A percentile compares a stretch with the other conserved stretches of the same genome.
Evolutionary conservation across 2,888 invertebrate species (phyloP).

Genomic region (Patella pellucida): DNA sequence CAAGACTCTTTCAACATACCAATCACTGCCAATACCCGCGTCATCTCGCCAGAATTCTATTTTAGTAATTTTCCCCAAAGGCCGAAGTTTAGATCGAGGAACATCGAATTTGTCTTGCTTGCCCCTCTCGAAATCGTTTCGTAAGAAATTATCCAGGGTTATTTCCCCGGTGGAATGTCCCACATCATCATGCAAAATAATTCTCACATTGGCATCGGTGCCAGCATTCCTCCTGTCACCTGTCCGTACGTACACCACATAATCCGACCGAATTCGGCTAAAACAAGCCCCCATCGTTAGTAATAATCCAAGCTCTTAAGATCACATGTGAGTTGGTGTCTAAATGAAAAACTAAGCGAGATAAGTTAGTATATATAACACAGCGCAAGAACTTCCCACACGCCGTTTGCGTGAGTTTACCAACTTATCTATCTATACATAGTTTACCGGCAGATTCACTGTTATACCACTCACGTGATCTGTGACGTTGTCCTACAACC

Average conservation of each 20-base stretch:
- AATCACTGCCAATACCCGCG: constrained; percentile 66
- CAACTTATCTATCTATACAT: too few species aligned
- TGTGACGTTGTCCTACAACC: too few species aligned
- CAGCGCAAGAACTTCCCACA: too few species aligned
- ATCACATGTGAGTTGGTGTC: too few species aligned
- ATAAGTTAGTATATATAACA: too few species aligned
- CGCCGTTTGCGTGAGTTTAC: too few species aligned
- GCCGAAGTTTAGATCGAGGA: constrained; percentile 31
- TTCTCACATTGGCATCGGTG: constrained; percentile 71
- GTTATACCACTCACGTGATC: too few species aligned
- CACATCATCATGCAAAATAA: constrained; percentile 69
- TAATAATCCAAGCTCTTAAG: not conserved
- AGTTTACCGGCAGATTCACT: too few species aligned
- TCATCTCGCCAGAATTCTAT: constrained; percentile 69
- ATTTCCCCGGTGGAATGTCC: constrained; percentile 63
- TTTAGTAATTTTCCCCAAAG: constrained; percentile 47
- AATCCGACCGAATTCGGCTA: constrained; percentile 35
- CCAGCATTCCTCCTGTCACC: constrained; percentile 72
- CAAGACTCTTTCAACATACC: constrained; percentile 69
- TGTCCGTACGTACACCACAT: constrained; percentile 70
- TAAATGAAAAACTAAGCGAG: too few species aligned
- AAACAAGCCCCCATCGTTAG: constrained; percentile 33
- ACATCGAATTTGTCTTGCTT: constrained; percentile 53
- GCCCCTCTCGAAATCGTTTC: constrained; percentile 64
- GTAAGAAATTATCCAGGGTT: constrained; percentile 67